These are phyloP conservation scores for Bungarus multicinctus DNA, from an alignment of 2,113 vertebrate genomes.

Conservation along the genomic window DNA sequence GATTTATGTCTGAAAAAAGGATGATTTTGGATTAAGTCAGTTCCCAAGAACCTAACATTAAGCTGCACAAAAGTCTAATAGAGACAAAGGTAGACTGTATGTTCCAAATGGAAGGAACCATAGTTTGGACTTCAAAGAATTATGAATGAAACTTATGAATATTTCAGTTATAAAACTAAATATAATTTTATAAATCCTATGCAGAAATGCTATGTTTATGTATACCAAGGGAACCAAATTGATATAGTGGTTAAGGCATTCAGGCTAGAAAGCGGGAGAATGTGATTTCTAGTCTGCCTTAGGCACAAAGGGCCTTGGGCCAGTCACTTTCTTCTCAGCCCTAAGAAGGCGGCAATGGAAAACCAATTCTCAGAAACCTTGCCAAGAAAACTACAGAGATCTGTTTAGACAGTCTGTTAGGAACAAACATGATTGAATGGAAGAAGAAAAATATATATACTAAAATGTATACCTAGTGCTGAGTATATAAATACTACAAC, in stretches of 20 bases:
- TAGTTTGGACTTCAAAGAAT: neutral
- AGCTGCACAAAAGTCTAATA: neutral
- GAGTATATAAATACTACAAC: neutral
- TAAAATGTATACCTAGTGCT: neutral
- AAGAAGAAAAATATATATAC: neutral
- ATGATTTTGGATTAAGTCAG: neutral
- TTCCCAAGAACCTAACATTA: neutral
- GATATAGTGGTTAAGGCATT: neutral
- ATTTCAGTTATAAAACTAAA: neutral
- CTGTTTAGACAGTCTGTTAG: neutral
- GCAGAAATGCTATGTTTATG: neutral
- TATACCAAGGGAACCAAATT: neutral
- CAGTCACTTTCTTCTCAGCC: neutral
- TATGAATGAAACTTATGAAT: neutral
- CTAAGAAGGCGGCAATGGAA: neutral
- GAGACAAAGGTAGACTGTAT: neutral
- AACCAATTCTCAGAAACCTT: neutral
- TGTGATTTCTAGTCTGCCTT: neutral
- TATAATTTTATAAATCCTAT: neutral
- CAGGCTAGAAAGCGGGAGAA: neutral
- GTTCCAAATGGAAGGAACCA: neutral
- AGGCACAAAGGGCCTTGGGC: neutral
- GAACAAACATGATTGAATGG: neutral
- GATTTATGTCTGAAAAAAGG: neutral
- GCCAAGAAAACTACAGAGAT: neutral